phyloP scores from a whole-genome alignment of 2,888 invertebrate species.

The Xylota sylvarum region DNA sequence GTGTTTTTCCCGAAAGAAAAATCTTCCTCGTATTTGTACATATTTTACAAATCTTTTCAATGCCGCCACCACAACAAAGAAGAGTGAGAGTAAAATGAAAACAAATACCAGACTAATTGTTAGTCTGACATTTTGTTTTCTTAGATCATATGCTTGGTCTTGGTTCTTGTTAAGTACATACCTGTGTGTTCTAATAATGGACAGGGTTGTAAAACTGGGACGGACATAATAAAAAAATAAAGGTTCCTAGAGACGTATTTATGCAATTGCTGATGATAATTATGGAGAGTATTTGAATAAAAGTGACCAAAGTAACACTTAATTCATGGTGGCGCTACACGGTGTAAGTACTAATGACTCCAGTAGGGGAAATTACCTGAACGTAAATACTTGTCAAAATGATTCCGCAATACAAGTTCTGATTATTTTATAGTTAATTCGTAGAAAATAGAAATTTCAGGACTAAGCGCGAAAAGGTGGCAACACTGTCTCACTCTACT shows the following conservation, averaged over 20 bases:
- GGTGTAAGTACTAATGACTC: no score
- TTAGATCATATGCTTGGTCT: slow-evolving; percentile 1
- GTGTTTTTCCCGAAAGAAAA: slow-evolving; percentile 27
- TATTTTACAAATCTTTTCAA: slow-evolving; percentile 16
- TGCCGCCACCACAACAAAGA: slow-evolving; percentile 53
- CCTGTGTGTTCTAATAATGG: neutral
- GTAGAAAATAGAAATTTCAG: no score
- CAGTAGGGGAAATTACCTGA: no score
- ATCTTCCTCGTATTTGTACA: slow-evolving; percentile 2
- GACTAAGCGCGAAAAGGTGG: no score
- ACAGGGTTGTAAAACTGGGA: neutral
- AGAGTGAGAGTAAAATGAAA: slow-evolving; percentile 33
- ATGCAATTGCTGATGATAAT: neutral
- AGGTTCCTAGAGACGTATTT: neutral
- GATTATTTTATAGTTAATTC: no score
- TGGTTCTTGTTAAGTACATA: neutral
- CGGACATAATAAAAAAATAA: slow-evolving; percentile 5
- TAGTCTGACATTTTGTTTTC: slow-evolving; percentile 12
- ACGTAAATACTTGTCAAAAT: no score
- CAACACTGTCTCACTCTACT: no score
- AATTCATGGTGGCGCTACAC: no score
- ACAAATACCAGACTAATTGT: slow-evolving; percentile 31
- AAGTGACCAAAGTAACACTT: neutral
- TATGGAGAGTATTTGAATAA: neutral
- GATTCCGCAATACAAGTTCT: no score